Evolutionary conservation across 2,888 invertebrate species (phyloP), one percentile per base, ranked within the genome.

Genomic region (Homarus gammarus): DNA sequence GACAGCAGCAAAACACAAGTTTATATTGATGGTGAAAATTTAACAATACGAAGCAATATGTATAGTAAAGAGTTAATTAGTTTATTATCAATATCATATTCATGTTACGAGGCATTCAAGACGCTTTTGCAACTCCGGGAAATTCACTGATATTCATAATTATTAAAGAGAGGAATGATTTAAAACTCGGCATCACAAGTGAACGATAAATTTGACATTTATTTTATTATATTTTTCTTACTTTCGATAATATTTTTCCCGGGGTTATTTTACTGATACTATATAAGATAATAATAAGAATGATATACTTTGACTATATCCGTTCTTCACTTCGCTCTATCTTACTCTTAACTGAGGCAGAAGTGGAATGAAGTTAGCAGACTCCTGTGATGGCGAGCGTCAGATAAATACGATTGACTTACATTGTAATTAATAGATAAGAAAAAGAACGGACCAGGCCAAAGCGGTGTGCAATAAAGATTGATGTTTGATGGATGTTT

Each of bases 391-490:
- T 77, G n/a, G 27, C 77, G 12, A 77, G 10, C 44, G 31, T 2
- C 31, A 44, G 77, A 5, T 31, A 27, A 27, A 31, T 3, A 22
- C 77, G 49, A 49, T 12, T 49, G 49, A 81, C 56, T 38, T 51
- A 61, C 81, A 27, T 8, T 81, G 36, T 70, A 83, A 68, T 83
- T 83, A 70, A 70, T 27, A 83, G 70, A 83, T 70, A 83, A 83
- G 49, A 83, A 83, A 83, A 83, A 83, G 31, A 68, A 68, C 27
- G 44, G 51, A 33, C 78, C 49, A 27, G 38, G 22, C 31, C 38
- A 27, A 40, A 40, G 36, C 15, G 36, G 40, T n/a, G 81, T 15
- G 61, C 61, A 33, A 64, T 61, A 81, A 81, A 81, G 81, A 64
- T 79, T 79, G 64, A 81, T 27, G 64, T 64, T 61, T 64, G 64